These are phyloP conservation scores for Drosophila nannoptera DNA, from an alignment of 1,140 invertebrate genomes.

Conservation along the genomic window DNA sequence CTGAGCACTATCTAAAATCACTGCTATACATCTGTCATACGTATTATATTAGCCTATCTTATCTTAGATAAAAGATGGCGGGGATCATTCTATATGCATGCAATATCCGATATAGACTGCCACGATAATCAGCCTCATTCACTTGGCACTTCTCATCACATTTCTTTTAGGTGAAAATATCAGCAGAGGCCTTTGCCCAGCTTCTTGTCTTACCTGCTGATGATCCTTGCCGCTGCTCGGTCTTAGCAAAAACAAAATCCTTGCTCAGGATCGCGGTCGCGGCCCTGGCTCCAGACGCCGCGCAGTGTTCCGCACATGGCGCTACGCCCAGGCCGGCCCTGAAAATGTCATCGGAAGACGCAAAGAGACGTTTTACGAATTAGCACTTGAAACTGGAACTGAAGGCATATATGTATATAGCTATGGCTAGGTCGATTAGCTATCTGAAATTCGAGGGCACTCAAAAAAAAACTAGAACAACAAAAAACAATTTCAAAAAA, in stretches of 20 bases:
- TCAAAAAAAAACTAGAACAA: constrained; percentile 23
- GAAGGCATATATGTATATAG: neutral
- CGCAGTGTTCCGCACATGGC: constrained; percentile 52
- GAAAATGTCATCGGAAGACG: constrained; percentile 18
- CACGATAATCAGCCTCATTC: no score
- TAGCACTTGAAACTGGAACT: constrained; percentile 29
- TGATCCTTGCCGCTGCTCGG: constrained; percentile 63
- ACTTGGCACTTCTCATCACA: no score
- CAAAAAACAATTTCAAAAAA: no score
- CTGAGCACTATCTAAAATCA: no score
- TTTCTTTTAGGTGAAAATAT: no score
- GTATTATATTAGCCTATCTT: no score
- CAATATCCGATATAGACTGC: no score
- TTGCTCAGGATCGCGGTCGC: constrained; percentile 53
- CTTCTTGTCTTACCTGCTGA: constrained; percentile 60
- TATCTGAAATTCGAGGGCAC: constrained; percentile 29
- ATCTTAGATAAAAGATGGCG: no score
- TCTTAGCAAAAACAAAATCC: constrained; percentile 57
- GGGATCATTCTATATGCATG: no score
- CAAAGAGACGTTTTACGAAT: constrained; percentile 11
- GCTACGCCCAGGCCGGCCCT: constrained; percentile 74
- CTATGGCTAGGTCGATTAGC: constrained; percentile 8
- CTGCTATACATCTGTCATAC: no score
- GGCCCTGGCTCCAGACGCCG: constrained; percentile 42
- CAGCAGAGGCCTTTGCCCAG: neutral